phyloP scores from a whole-genome alignment of 1,140 invertebrate species.

The Probaryconus sp. region DNA sequence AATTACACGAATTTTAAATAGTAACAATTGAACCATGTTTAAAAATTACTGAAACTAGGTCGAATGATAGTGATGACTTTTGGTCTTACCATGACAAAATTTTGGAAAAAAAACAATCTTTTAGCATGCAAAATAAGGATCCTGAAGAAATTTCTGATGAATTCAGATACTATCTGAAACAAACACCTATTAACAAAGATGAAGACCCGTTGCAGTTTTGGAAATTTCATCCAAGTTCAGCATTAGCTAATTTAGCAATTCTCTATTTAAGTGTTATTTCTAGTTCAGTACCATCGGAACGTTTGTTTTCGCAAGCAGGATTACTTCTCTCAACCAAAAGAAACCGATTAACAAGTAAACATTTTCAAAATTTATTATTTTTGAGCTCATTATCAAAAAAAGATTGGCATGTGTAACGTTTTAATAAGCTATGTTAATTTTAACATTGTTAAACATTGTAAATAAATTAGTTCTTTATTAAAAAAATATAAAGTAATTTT shows the following conservation, averaged over 20 bases:
- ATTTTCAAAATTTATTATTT: slow-evolving; percentile 17
- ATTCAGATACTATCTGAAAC: slow-evolving; percentile 25
- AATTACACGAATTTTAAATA: slow-evolving; percentile 23
- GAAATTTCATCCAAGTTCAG: background rate
- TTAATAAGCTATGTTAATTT: too few relatives aligned
- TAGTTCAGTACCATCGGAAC: slow-evolving; percentile 27
- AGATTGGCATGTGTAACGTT: too few relatives aligned
- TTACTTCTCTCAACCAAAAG: background rate
- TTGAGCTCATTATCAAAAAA: background rate
- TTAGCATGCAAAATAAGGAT: background rate
- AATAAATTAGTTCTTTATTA: too few relatives aligned
- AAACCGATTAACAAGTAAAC: slow-evolving; percentile 5
- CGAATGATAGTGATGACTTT: slow-evolving; percentile 3
- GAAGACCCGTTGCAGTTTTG: slow-evolving; percentile 9
- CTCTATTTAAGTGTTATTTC: slow-evolving; percentile 11
- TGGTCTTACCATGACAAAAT: slow-evolving; percentile 33
- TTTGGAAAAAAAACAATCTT: background rate
- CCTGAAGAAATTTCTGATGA: slow-evolving; percentile 12
- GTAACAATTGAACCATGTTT: background rate
- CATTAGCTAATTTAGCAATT: slow-evolving; percentile 14
- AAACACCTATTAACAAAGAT: slow-evolving; percentile 4
- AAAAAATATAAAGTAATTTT: too few relatives aligned
- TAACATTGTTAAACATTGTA: too few relatives aligned
- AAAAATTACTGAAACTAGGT: background rate
- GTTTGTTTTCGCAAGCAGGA: slow-evolving; percentile 18